Percentiles rank a stretch among this genome's conserved stretches.
These are phyloP conservation scores for Seira ritae DNA, from an alignment of 2,888 invertebrate genomes.

Conservation along the genomic window DNA sequence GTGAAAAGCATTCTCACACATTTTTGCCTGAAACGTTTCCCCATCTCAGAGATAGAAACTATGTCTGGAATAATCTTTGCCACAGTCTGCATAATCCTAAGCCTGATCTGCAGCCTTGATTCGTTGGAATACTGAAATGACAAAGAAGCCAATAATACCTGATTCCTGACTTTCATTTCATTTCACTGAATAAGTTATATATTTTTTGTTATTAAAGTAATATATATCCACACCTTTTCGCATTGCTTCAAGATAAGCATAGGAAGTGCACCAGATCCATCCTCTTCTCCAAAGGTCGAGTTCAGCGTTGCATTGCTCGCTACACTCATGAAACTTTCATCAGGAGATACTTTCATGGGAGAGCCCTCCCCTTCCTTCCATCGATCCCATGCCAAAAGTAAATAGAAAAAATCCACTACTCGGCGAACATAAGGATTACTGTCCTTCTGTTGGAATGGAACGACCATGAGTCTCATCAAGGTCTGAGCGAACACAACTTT, in stretches of 20 bases:
- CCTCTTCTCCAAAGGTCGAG: not conserved
- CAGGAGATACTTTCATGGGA: not conserved
- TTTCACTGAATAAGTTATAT: too few species aligned
- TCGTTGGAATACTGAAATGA: constrained; percentile 18
- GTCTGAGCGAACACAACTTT: constrained; percentile 32
- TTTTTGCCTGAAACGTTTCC: not conserved
- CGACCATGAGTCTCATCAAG: constrained; percentile 46
- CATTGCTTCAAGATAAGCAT: constrained; percentile 41
- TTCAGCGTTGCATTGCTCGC: not conserved
- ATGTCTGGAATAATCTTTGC: constrained; percentile 28
- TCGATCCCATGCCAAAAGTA: constrained; percentile 17
- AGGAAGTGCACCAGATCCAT: constrained; percentile 28
- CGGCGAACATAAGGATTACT: not conserved
- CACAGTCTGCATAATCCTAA: constrained; percentile 33
- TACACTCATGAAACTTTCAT: constrained; percentile 15
- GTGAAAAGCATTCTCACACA: not conserved
- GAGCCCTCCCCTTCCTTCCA: constrained; percentile 15
- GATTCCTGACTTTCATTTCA: too few species aligned
- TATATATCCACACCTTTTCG: constrained; percentile 36
- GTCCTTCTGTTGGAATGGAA: constrained; percentile 41
- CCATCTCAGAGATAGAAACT: not conserved
- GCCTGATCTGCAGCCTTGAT: not conserved
- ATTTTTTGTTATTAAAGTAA: too few species aligned
- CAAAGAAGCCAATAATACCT: too few species aligned
- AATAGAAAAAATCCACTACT: constrained; percentile 38